phyloP scores from a whole-genome alignment of 2,888 invertebrate species.

The Pollenia amentaria region DNA sequence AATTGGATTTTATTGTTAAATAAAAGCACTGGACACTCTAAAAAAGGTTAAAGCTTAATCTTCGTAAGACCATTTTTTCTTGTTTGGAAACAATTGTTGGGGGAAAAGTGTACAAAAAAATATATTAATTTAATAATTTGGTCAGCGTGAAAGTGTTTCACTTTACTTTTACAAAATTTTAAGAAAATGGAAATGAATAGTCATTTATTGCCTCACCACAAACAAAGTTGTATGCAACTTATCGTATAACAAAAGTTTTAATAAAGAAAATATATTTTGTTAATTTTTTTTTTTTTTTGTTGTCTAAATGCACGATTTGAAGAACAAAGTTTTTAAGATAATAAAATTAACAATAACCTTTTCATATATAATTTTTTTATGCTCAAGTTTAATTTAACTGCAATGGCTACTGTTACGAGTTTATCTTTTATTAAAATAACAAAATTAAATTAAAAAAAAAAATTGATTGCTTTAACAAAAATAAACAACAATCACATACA shows the following conservation, averaged over 20 bases:
- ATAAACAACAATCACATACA: constrained; percentile 61
- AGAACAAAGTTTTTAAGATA: constrained; percentile 29
- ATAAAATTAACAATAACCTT: constrained; percentile 62
- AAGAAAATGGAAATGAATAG: constrained; percentile 31
- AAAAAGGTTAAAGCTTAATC: constrained; percentile 2
- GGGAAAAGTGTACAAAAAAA: background rate
- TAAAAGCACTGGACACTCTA: constrained; percentile 25
- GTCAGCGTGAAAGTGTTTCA: constrained; percentile 57
- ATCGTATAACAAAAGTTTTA: constrained; percentile 1
- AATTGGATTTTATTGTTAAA: constrained; percentile 49
- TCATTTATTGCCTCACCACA: constrained; percentile 35
- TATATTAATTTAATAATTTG: constrained; percentile 14
- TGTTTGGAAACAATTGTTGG: constrained; percentile 16
- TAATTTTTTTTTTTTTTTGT: constrained; percentile 16
- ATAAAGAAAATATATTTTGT: background rate
- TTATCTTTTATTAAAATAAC: constrained; percentile 39
- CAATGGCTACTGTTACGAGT: constrained; percentile 59
- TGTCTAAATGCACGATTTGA: constrained; percentile 43
- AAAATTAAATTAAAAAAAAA: constrained; percentile 6
- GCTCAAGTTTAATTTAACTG: constrained; percentile 37
- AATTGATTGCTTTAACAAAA: constrained; percentile 65
- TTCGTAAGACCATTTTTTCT: constrained; percentile 18
- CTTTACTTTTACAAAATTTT: constrained; percentile 25
- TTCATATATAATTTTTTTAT: background rate
- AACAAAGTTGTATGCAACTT: background rate